Conservation (phyloP, 2,888 invertebrate species). For the Platycheirus albimanus region DNA sequence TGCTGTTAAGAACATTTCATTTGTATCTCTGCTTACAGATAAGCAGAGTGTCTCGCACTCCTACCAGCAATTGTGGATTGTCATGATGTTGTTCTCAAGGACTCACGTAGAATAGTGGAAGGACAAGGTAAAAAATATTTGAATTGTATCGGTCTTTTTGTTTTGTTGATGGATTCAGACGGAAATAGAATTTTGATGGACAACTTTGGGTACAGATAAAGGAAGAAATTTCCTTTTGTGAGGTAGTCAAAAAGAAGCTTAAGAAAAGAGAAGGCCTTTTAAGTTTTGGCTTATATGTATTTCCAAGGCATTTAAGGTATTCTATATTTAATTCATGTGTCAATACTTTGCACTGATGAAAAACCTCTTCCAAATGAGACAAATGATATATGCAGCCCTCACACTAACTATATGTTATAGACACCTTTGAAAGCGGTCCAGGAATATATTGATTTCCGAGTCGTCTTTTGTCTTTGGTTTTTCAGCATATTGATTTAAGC, state of each 20-base stretch:
- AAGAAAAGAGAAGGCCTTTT: too few species aligned
- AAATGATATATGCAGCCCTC: too few species aligned
- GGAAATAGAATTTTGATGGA: constrained; percentile 13
- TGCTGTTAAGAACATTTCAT: constrained; percentile 27
- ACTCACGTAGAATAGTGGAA: not conserved
- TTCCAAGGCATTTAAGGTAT: too few species aligned
- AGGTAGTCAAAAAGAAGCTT: not conserved
- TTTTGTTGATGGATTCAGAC: not conserved
- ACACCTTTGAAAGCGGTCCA: too few species aligned
- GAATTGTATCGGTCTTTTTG: not conserved
- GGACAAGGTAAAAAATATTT: not conserved
- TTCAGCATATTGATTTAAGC: too few species aligned
- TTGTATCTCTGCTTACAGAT: constrained; percentile 30
- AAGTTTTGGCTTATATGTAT: too few species aligned
- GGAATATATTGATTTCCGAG: too few species aligned
- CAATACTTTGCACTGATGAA: too few species aligned
- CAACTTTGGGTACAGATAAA: not conserved
- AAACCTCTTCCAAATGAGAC: too few species aligned
- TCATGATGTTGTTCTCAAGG: constrained; percentile 23
- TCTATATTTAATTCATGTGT: too few species aligned
- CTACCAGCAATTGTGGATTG: constrained; percentile 21
- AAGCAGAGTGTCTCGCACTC: constrained; percentile 25
- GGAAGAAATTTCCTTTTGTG: not conserved
- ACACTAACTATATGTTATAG: too few species aligned
- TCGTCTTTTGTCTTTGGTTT: too few species aligned